A percentile compares a stretch with the other conserved stretches of the same genome.
Evolutionary conservation across 2,888 invertebrate species (phyloP).

Genomic region (Glaucopsyche alexis): DNA sequence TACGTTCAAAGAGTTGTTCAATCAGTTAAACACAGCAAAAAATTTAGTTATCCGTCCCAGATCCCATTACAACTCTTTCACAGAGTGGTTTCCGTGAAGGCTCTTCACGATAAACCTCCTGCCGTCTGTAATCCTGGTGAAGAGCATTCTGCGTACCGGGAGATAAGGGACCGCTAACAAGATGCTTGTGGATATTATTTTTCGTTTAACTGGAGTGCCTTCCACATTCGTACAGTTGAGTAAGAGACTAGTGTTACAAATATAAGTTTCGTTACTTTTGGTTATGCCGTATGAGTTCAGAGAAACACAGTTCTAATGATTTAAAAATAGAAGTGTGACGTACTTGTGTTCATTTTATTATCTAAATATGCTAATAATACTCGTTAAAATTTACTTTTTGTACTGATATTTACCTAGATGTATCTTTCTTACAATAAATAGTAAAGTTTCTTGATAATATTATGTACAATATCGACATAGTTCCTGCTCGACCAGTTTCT

Average conservation of each 20-base stretch:
- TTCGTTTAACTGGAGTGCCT: slow-evolving; percentile 25
- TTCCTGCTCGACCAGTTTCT: no score
- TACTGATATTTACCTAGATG: no score
- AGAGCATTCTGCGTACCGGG: slow-evolving; percentile 6
- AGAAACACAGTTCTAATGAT: not conserved
- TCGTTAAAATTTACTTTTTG: not conserved
- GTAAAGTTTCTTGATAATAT: no score
- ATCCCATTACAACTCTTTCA: not conserved
- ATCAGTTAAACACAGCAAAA: slow-evolving; percentile 3
- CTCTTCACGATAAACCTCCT: slow-evolving; percentile 5
- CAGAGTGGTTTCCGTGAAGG: slow-evolving; percentile 17
- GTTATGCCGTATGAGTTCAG: not conserved
- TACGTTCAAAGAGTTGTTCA: not conserved
- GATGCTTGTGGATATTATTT: slow-evolving; percentile 22
- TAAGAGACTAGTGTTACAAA: not conserved
- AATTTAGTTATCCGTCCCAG: not conserved
- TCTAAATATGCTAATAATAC: not conserved
- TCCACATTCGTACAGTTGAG: not conserved
- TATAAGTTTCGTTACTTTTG: not conserved
- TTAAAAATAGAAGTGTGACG: not conserved
- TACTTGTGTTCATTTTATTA: not conserved
- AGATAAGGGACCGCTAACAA: slow-evolving; percentile 23
- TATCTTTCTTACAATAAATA: no score
- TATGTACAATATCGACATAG: no score
- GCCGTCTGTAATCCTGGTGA: slow-evolving; percentile 4